Evolutionary conservation across 2,888 invertebrate species (phyloP).

Genomic region (Bruchidius siliquastri): DNA sequence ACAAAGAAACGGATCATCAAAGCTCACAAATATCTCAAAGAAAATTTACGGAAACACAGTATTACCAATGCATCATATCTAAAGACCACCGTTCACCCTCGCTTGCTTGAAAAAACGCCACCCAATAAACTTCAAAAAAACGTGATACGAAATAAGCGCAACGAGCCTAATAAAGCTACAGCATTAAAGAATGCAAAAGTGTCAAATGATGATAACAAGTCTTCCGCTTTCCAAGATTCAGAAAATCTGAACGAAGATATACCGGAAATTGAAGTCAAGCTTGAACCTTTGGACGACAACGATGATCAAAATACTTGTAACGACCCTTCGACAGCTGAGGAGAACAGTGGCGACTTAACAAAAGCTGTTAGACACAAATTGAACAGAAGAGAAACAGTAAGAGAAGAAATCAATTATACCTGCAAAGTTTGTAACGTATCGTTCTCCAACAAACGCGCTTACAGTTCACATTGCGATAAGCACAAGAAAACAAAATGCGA

Average conservation of each 20-base stretch:
- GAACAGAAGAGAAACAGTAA: too few species aligned
- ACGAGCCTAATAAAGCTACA: not conserved
- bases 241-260: not conserved
- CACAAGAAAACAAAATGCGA: constrained; percentile 33
- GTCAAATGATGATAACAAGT: not conserved
- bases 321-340: too few species aligned
- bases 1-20: constrained; percentile 32
- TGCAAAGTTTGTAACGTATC: not conserved
- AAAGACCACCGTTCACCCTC: not conserved
- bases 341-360: too few species aligned
- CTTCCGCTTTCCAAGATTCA: too few species aligned
- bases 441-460: constrained; percentile 8
- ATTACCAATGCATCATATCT: not conserved
- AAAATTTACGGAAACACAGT: constrained; percentile 6
- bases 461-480: constrained; percentile 24
- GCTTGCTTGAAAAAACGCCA: not conserved
- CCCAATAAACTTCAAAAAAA: not conserved
- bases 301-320: too few species aligned
- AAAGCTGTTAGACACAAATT: too few species aligned
- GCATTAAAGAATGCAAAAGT: not conserved
- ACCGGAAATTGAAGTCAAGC: too few species aligned
- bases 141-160: not conserved
- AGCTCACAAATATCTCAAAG: constrained; percentile 27
- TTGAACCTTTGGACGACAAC: too few species aligned
- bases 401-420: not conserved